Evolutionary conservation across 2,888 invertebrate species (phyloP).

Genomic region (Xanthorhoe designata): DNA sequence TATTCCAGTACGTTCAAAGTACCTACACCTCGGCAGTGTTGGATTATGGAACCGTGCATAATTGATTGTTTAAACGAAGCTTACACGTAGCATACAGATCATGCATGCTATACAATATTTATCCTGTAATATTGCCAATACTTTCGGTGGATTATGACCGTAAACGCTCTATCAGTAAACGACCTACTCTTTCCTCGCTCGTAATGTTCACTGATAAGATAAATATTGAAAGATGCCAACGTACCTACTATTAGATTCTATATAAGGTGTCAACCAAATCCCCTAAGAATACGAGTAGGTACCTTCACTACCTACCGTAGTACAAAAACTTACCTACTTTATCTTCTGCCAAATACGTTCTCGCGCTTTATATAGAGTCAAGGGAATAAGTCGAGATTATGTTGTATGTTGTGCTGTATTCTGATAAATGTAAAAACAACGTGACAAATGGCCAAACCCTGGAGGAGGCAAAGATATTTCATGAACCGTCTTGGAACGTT

Average conservation of each 20-base stretch:
- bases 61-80: slow-evolving; percentile 12
- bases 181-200: background rate
- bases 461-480: slow-evolving; percentile 29
- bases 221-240: slow-evolving; percentile 37
- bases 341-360: slow-evolving; percentile 50
- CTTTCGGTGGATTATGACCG: slow-evolving; percentile 4
- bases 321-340: slow-evolving; percentile 47
- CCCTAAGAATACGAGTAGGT: slow-evolving; percentile 30
- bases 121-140: background rate
- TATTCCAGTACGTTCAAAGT: slow-evolving; percentile 12
- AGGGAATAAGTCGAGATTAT: slow-evolving; percentile 53
- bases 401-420: slow-evolving; percentile 47
- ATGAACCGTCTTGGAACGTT: slow-evolving; percentile 26
- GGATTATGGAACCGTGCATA: slow-evolving; percentile 13
- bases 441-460: slow-evolving; percentile 48
- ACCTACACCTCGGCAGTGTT: slow-evolving; percentile 12
- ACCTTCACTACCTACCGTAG: slow-evolving; percentile 29
- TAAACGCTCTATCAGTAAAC: slow-evolving; percentile 15
- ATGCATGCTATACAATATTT: slow-evolving; percentile 16
- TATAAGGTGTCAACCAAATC: slow-evolving; percentile 35
- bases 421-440: slow-evolving; percentile 55
- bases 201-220: slow-evolving; percentile 10
- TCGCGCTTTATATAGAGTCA: slow-evolving; percentile 48
- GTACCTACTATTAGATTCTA: slow-evolving; percentile 34
- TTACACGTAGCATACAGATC: slow-evolving; percentile 16